Base-by-base conservation (phyloP, 2,888 invertebrate species). In the Hypselothyrea guttata region DNA sequence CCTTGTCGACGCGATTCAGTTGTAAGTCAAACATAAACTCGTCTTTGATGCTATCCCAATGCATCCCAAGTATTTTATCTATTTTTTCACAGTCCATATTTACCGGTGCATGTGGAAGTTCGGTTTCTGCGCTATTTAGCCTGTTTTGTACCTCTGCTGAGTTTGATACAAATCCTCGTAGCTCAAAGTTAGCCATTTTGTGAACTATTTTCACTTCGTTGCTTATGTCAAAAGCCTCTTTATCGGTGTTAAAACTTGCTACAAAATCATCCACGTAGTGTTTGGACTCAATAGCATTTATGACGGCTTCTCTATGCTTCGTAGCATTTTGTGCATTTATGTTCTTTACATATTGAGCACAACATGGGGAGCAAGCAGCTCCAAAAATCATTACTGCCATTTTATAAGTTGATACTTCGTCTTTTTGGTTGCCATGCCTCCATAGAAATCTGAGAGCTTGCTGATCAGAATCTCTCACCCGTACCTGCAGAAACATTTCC, bases 341-440 rank as follows among this genome's bases (percentile, higher is more conserved):
- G 15, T 58, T 47, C 8, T 53, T 58, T 5, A 58, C 16, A 1
- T 47, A 37, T 27, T 59, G 52, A 1, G 52, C 47, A 37, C 47
- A 58, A 42, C 41, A 53, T 12, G 49, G 49, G 1, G 56, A 57
- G 15, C 52, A 48, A 22, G 22, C 33, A 8, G 34, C 47, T 31
- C 51, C 48, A 18, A 44, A 44, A 28, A 35, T 45, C 45, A 45
- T 45, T 1, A 49, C 49, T 13, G 18, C 33, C 33, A 28, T 35
- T 12, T 42, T 35, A 18, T 44, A 15, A 4, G 9, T 4, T 5
- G 12, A 7, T 4, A 41, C 28, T 41, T 41, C 30, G 4, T 7
- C 30, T 5, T 30, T 7, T 8, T 3, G 30, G n/a, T 30, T 30
- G 3, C 30, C 30, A 30, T 30, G 30, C 7, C 30, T 30, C 30